Evolutionary conservation across 2,888 invertebrate species (phyloP), one percentile per base, ranked within the genome.

Genomic region (Caenorhabditis zanzibari): DNA sequence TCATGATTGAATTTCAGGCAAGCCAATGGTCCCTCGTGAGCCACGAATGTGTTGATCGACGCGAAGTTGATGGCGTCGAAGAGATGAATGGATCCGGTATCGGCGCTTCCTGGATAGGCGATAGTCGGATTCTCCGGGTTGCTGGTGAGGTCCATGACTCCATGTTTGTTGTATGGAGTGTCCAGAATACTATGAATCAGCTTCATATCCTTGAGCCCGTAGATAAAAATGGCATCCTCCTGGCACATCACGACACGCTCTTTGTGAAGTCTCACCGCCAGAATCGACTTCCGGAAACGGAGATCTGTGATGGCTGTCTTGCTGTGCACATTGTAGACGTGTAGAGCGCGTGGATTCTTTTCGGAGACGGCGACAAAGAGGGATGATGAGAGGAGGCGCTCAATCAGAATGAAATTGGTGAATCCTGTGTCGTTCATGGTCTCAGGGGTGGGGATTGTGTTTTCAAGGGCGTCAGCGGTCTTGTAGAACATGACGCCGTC

Each of bases 191-290:
- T 97, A 94, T 99, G 98, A 92, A 98, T 94, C 87, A 98, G 85
- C 77, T 86, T 87, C 92, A 92, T 92, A 41, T 92, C 91, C 16
- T 93, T 95, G 92, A 99, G 97, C 94, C 97, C 98, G 94, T 99
- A 98, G 93, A 99, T 97, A 93, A 97, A 97, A 89, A 99, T 94
- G 90, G 96, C 96, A 93, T 98, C 98, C 94, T 98, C 98, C 91
- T 99, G 94, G 93, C 98, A 98, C 88, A 99, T 98, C 88, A 98
- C 95, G 93, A 99, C 94, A 92, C 98, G 95, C 96, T 96, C 96
- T 93, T 98, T 95, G 94, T 98, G 98, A 85, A 98, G 95, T 94
- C 96, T 96, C 82, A 98, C 97, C 83, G 96, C 96, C 91, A 98
- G 94, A 92, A 98, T 97, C 82, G 97, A 96, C 93, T 98, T 97